Evolutionary conservation across 2,113 vertebrate species (phyloP).

Genomic region (Anser cygnoides): DNA sequence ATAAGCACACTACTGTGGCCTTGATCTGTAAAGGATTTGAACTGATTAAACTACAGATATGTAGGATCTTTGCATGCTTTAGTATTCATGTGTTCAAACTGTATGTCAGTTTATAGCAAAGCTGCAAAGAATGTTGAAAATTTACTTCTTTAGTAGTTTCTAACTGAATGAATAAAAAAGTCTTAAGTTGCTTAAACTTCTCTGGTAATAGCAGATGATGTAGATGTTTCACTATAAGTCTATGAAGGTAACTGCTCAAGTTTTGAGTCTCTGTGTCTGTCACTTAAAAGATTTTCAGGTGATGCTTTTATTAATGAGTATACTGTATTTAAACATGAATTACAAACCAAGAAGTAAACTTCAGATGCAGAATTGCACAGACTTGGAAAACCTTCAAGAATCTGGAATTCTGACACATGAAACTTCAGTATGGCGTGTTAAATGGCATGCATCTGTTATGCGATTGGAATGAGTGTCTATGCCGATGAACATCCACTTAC

Average conservation of each 20-base stretch:
- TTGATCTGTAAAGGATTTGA: not conserved
- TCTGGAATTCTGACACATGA: not conserved
- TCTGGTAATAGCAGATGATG: not conserved
- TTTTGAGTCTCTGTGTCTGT: not conserved
- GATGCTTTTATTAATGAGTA: not conserved
- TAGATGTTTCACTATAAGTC: not conserved
- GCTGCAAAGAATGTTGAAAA: not conserved
- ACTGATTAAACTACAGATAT: not conserved
- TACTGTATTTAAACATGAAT: not conserved
- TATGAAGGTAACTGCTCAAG: not conserved
- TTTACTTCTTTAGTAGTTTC: not conserved
- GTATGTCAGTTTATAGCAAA: not conserved
- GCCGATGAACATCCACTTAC: not conserved
- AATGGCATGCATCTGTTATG: not conserved
- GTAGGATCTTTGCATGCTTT: not conserved
- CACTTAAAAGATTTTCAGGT: not conserved
- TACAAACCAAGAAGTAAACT: not conserved
- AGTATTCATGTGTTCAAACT: not conserved
- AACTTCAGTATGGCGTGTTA: not conserved
- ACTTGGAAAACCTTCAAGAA: not conserved
- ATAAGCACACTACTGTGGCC: not conserved
- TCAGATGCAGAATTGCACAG: not conserved
- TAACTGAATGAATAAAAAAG: not conserved
- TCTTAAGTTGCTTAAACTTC: not conserved
- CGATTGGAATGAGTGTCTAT: not conserved